Conservation (phyloP, 1,140 invertebrate genomes). For the Drosophila ohnishii region DNA sequence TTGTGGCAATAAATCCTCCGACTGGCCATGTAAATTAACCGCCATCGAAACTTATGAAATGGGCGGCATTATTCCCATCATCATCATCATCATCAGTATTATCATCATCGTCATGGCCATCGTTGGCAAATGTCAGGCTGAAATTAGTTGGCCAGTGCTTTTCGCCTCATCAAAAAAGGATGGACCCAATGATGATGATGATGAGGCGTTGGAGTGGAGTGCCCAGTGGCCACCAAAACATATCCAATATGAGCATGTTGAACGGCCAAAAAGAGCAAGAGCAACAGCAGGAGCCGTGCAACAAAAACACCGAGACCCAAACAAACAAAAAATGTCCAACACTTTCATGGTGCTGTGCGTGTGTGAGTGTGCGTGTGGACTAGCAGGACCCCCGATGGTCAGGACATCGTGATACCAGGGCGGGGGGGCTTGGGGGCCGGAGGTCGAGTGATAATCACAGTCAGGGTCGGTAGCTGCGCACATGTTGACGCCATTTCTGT, state of each 20-base stretch:
- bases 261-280: slow-evolving; percentile 42
- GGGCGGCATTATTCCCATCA: slow-evolving; percentile 16
- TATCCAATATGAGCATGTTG: slow-evolving; percentile 55
- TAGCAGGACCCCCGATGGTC: slow-evolving; percentile 22
- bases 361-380: slow-evolving; percentile 4
- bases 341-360: slow-evolving; percentile 21
- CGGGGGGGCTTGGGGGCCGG: neutral
- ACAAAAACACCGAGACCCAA: slow-evolving; percentile 41
- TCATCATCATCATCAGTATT: slow-evolving; percentile 9
- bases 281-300: slow-evolving; percentile 37
- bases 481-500: slow-evolving; percentile 67
- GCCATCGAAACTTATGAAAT: slow-evolving; percentile 53
- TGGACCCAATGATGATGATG: slow-evolving; percentile 13
- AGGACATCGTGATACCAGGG: neutral
- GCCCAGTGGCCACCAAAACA: slow-evolving; percentile 36
- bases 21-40: slow-evolving; percentile 53
- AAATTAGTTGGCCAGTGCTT: slow-evolving; percentile 42
- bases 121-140: slow-evolving; percentile 34
- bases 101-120: slow-evolving; percentile 14
- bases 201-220: slow-evolving; percentile 16
- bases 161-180: slow-evolving; percentile 40
- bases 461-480: slow-evolving; percentile 55
- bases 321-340: slow-evolving; percentile 76
- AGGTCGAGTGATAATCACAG: slow-evolving; percentile 47
- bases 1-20: slow-evolving; percentile 41